Conservation (phyloP, 2,113 vertebrate species). For the Paraplagusia blochii region DNA sequence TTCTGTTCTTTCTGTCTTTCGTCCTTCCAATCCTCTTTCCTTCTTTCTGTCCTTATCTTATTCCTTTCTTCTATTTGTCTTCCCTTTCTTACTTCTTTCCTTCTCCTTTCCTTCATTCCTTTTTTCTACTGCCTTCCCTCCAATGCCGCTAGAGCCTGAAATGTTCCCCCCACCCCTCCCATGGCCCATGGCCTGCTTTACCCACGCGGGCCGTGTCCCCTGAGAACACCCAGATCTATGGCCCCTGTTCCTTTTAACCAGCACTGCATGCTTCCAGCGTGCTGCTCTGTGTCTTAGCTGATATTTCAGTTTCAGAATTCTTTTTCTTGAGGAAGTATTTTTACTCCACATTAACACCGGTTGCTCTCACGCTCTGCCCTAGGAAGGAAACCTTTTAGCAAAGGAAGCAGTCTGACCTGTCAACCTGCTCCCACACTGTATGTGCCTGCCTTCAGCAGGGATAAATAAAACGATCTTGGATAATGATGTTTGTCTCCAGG, state of each 20-base stretch:
- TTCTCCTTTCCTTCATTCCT: neutral
- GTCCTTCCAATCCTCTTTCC: no score
- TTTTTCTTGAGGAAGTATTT: no score
- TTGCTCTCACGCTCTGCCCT: slow-evolving; percentile 20
- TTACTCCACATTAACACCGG: no score
- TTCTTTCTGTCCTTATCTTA: no score
- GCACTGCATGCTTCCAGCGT: slow-evolving; percentile 11
- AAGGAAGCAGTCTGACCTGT: slow-evolving; percentile 39
- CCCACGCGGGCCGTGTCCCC: slow-evolving; percentile 10
- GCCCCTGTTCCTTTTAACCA: slow-evolving; percentile 5
- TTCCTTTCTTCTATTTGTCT: no score
- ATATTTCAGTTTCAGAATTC: no score
- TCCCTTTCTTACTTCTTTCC: no score
- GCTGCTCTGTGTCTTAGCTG: no score
- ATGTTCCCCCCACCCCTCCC: slow-evolving; percentile 29
- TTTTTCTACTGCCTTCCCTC: slow-evolving; percentile 6
- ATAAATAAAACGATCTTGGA: slow-evolving; percentile 18
- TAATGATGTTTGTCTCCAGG: slow-evolving; percentile 28
- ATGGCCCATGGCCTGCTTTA: slow-evolving; percentile 36
- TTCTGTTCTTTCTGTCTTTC: no score
- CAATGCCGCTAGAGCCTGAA: slow-evolving; percentile 1
- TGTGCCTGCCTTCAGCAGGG: slow-evolving; percentile 9
- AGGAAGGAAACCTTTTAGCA: slow-evolving; percentile 47
- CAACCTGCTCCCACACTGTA: slow-evolving; percentile 4
- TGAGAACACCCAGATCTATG: slow-evolving; percentile 33